Conservation (phyloP, 2,113 vertebrate species). For the Ovibos moschatus region DNA sequence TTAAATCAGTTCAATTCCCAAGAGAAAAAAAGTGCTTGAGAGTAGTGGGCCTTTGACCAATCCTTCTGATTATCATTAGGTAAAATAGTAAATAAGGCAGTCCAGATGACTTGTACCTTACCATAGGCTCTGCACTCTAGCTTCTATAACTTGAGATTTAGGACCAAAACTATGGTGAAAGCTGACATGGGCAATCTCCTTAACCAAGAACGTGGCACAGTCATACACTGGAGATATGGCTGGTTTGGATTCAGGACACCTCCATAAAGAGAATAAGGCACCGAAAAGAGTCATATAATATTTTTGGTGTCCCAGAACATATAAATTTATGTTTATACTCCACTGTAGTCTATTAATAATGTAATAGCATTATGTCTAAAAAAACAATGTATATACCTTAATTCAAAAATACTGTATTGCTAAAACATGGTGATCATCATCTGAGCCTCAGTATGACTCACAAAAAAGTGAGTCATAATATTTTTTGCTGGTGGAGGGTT, state of each 20-base stretch:
- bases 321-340: not conserved
- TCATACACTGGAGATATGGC: not conserved
- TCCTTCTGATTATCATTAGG: not conserved
- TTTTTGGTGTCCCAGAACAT: not conserved
- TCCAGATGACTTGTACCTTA: not conserved
- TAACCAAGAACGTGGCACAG: not conserved
- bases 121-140: not conserved
- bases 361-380: not conserved
- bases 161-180: not conserved
- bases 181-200: not conserved
- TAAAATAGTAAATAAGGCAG: not conserved
- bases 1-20: not conserved
- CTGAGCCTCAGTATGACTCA: not conserved
- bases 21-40: not conserved
- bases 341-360: not conserved
- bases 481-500: not conserved
- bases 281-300: not conserved
- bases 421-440: not conserved
- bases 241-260: not conserved
- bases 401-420: not conserved
- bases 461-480: not conserved
- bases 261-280: not conserved
- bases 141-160: not conserved
- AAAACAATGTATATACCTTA: not conserved
- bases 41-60: not conserved